Conservation (phyloP, 2,113 vertebrate genomes). For the Pterophyllum scalare region DNA sequence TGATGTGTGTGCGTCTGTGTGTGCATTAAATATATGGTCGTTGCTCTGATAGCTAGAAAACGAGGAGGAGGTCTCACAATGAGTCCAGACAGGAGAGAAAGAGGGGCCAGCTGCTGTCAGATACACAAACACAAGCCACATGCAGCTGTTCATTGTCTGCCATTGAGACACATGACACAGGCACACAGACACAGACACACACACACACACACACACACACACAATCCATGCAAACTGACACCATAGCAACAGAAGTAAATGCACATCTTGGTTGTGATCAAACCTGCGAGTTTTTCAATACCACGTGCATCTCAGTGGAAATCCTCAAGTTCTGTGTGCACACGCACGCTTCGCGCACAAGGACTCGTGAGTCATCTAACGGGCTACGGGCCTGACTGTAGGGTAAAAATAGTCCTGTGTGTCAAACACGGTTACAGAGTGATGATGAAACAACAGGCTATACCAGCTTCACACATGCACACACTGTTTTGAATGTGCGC, state of each 20-base stretch:
- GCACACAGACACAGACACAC: conserved; percentile 18
- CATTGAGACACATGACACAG: conserved; percentile 38
- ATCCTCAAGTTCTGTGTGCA: conserved; percentile 36
- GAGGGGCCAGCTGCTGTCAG: conserved; percentile 51
- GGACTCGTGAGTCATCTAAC: conserved; percentile 53
- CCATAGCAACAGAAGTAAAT: conserved; percentile 35
- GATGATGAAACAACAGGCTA: conserved; percentile 59
- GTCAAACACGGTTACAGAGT: conserved; percentile 47
- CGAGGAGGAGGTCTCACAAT: conserved; percentile 46
- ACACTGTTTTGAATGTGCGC: neutral
- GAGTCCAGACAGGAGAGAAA: conserved; percentile 39
- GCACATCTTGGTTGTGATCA: neutral
- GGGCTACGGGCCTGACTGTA: conserved; percentile 29
- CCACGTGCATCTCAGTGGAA: conserved; percentile 36
- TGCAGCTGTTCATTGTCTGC: conserved; percentile 71
- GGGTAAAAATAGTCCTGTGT: conserved; percentile 65
- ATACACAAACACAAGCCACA: conserved; percentile 77
- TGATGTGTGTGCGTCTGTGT: conserved; percentile 45
- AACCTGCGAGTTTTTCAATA: conserved; percentile 14
- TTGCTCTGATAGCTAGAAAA: conserved; percentile 73
- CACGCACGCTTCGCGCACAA: conserved; percentile 20
- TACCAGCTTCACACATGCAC: conserved; percentile 28
- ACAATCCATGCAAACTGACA: neutral
- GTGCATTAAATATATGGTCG: conserved; percentile 54
- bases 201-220: conserved; percentile 8